These are phyloP conservation scores for Camponotus pennsylvanicus DNA, from an alignment of 1,140 invertebrate genomes.

Conservation along the genomic window DNA sequence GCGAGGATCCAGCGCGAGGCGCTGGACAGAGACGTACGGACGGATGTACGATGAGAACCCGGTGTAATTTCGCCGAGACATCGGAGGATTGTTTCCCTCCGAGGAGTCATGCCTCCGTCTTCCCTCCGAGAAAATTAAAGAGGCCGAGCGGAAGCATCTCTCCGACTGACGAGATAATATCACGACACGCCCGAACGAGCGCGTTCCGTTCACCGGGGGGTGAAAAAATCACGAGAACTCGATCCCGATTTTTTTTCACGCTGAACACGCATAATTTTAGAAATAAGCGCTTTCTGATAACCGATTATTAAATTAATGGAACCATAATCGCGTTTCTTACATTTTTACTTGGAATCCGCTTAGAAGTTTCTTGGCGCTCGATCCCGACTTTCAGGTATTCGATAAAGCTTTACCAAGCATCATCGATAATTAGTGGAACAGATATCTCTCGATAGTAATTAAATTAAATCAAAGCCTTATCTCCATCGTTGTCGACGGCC, in stretches of 20 bases:
- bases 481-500: neutral
- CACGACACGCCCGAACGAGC: conserved; percentile 16
- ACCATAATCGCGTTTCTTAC: neutral
- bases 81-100: conserved; percentile 49
- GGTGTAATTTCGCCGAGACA: conserved; percentile 65
- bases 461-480: conserved; percentile 34
- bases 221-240: neutral
- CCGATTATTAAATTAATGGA: neutral
- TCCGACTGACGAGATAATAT: conserved; percentile 52
- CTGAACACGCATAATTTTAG: conserved; percentile 39
- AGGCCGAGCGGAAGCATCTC: conserved; percentile 31
- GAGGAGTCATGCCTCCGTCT: neutral
- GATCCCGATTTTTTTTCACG: conserved; percentile 8
- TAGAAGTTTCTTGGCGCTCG: neutral
- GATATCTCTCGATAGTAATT: conserved; percentile 42
- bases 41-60: conserved; percentile 16
- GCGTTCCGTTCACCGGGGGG: neutral
- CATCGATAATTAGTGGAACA: conserved; percentile 34
- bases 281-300: conserved; percentile 1
- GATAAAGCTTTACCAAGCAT: neutral
- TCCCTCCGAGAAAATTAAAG: conserved; percentile 40
- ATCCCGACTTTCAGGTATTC: neutral
- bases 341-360: neutral
- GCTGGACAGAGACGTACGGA: conserved; percentile 13
- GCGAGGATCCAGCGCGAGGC: neutral